These are phyloP conservation scores for Centroberyx gerrardi DNA, from an alignment of 2,797 vertebrate genomes.

Conservation along the genomic window DNA sequence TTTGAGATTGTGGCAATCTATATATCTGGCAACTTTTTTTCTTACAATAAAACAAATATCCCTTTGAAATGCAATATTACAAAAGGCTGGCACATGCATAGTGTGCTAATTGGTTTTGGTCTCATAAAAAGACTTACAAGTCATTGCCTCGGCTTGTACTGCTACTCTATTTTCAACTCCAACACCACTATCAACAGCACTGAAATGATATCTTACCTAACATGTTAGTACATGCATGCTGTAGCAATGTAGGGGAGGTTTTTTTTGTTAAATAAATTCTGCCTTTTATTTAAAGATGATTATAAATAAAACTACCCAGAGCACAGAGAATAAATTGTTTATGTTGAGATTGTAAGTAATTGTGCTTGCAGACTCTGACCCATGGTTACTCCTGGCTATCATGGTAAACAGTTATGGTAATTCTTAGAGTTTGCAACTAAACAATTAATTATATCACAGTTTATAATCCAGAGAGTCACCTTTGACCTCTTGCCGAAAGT, in stretches of 20 bases:
- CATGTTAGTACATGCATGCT: neutral
- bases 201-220: neutral
- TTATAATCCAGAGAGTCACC: conserved; percentile 38
- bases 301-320: conserved; percentile 4
- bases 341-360: neutral
- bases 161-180: neutral
- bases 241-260: no score
- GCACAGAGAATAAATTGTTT: conserved; percentile 2
- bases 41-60: neutral
- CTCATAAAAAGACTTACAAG: neutral
- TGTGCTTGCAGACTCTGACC: neutral
- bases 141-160: neutral
- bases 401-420: conserved; percentile 32
- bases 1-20: neutral
- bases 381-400: neutral
- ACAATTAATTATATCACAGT: conserved; percentile 59
- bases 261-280: neutral
- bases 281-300: neutral
- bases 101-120: conserved; percentile 6
- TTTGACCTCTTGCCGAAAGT: conserved; percentile 48
- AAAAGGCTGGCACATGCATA: neutral
- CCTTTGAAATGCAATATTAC: neutral
- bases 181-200: neutral
- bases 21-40: neutral
- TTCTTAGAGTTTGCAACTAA: conserved; percentile 55